Evolutionary conservation across 2,113 vertebrate genomes (phyloP).

Genomic region (Periophthalmodon schlosseri): DNA sequence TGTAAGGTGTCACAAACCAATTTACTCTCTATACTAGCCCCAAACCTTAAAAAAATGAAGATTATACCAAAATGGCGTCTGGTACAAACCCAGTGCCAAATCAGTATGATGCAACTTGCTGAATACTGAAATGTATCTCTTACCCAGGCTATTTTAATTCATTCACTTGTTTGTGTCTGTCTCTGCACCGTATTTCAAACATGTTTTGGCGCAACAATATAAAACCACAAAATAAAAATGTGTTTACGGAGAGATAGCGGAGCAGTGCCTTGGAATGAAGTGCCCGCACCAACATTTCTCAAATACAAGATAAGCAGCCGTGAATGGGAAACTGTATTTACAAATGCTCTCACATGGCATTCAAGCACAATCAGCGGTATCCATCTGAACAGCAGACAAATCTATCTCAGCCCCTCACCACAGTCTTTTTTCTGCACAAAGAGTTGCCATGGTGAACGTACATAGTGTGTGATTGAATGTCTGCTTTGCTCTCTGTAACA

Average conservation of each 20-base stretch:
- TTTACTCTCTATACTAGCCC: not conserved
- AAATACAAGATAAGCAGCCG: conserved; percentile 5
- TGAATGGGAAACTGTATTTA: conserved; percentile 31
- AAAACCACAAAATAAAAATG: not conserved
- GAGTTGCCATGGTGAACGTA: conserved; percentile 32
- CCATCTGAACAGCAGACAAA: conserved; percentile 20
- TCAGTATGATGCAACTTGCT: not conserved
- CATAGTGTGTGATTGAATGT: conserved; percentile 43
- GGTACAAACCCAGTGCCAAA: not conserved
- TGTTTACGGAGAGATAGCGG: not conserved
- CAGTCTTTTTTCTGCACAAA: conserved; percentile 24
- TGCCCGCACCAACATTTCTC: not conserved
- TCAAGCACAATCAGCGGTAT: conserved; percentile 26
- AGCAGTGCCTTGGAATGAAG: not conserved
- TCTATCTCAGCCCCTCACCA: conserved; percentile 41
- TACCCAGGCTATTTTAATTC: not conserved
- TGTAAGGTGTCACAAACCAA: too few relatives aligned
- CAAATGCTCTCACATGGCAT: conserved; percentile 12
- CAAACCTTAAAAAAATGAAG: not conserved
- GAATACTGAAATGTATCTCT: not conserved
- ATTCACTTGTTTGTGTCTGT: not conserved
- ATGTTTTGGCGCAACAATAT: not conserved
- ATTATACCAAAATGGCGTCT: not conserved
- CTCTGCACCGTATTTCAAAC: not conserved
- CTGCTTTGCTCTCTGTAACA: conserved; percentile 34